Conservation (phyloP, 2,797 vertebrate species). For the Leucoraja ocellata region DNA sequence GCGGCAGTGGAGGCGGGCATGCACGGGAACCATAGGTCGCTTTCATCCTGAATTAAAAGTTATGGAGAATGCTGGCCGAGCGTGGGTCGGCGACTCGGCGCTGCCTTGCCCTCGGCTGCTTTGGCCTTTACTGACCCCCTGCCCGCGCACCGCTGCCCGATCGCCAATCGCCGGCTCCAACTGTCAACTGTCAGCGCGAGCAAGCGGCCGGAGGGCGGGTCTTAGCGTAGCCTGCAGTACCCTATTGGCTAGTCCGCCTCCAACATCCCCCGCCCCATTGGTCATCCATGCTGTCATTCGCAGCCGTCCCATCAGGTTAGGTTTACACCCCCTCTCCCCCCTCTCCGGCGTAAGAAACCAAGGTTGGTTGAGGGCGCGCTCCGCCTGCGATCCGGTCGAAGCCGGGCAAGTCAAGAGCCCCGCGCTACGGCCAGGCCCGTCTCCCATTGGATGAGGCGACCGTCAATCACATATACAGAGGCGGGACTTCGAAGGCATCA, state of each 20-base stretch:
- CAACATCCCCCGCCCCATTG: neutral
- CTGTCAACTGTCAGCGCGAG: neutral
- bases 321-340: neutral
- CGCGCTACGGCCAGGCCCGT: neutral
- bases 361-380: neutral
- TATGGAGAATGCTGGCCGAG: neutral
- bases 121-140: too few relatives aligned
- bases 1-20: neutral
- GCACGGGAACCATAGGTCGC: neutral
- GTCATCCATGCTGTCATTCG: neutral
- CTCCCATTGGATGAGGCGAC: neutral
- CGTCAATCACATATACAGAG: neutral
- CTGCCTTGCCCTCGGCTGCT: too few relatives aligned
- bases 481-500: neutral
- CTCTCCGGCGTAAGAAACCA: neutral
- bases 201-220: neutral
- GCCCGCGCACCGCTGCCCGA: neutral
- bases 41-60: neutral
- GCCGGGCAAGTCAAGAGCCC: neutral
- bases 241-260: neutral
- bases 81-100: too few relatives aligned
- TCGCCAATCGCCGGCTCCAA: neutral
- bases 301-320: neutral
- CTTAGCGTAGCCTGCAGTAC: too few relatives aligned
- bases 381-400: neutral